phyloP scores from a whole-genome alignment of 2,797 vertebrate species.

The Anguilla anguilla region DNA sequence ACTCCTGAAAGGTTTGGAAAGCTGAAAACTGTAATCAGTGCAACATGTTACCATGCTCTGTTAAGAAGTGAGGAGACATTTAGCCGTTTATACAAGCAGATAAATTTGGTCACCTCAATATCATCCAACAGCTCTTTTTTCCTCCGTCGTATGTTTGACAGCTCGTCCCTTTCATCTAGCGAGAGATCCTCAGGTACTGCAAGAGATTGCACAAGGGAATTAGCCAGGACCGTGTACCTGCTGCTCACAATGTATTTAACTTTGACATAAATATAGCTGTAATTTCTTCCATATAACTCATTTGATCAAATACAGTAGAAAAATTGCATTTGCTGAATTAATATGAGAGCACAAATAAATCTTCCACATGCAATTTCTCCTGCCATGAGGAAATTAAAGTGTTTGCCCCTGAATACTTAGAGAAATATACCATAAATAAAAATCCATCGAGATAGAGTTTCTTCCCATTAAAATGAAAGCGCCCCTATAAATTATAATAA shows the following conservation, averaged over 20 bases:
- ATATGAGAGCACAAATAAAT: constrained; percentile 47
- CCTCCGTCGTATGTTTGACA: constrained; percentile 91
- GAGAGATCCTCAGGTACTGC: constrained; percentile 94
- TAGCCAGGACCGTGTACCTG: neutral
- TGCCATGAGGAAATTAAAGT: constrained; percentile 25
- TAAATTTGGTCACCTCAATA: constrained; percentile 81
- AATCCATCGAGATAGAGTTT: constrained; percentile 64
- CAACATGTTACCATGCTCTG: neutral
- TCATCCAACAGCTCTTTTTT: constrained; percentile 96
- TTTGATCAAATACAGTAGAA: neutral
- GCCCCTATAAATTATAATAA: constrained; percentile 54
- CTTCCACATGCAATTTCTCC: constrained; percentile 63
- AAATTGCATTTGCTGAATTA: constrained; percentile 13
- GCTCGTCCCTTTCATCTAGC: constrained; percentile 89
- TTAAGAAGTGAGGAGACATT: neutral
- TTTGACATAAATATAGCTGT: neutral
- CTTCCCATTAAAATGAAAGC: constrained; percentile 58
- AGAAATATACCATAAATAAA: constrained; percentile 63
- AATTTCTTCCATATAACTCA: neutral
- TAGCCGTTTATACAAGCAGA: neutral
- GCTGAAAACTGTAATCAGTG: neutral
- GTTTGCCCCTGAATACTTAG: constrained; percentile 36
- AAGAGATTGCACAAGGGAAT: constrained; percentile 28
- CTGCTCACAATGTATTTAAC: neutral
- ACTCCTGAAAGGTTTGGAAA: neutral